Conservation (phyloP, 2,888 invertebrate genomes). For the Drosophila maculinotata region DNA sequence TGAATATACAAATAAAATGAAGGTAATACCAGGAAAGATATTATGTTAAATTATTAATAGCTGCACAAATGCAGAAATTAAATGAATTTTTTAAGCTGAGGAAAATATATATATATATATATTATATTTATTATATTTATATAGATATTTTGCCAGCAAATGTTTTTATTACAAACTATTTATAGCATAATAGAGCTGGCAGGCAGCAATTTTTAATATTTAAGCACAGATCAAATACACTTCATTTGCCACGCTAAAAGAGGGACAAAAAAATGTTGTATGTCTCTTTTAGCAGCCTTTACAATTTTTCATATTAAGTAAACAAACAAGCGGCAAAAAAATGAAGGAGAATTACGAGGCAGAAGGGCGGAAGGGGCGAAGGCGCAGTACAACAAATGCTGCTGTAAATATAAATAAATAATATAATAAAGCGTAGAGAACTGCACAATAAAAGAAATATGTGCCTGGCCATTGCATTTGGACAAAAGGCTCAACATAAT, state of each 20-base stretch:
- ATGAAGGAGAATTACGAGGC: too few relatives aligned
- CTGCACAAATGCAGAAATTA: background rate
- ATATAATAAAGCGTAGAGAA: constrained; percentile 50
- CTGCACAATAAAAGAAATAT: constrained; percentile 51
- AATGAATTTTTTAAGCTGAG: background rate
- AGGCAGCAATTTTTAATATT: constrained; percentile 10
- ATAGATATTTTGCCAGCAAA: too few relatives aligned
- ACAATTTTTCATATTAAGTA: constrained; percentile 14
- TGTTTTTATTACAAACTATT: background rate
- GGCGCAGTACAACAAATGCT: background rate
- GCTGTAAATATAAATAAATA: constrained; percentile 36
- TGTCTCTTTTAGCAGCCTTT: constrained; percentile 10
- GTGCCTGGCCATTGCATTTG: constrained; percentile 56
- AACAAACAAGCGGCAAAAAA: constrained; percentile 5
- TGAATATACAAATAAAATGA: background rate
- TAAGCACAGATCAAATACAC: constrained; percentile 29
- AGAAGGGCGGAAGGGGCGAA: too few relatives aligned
- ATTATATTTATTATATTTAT: too few relatives aligned
- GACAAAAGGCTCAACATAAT: constrained; percentile 64
- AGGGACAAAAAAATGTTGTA: constrained; percentile 4
- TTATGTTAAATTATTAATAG: too few relatives aligned
- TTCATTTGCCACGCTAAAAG: constrained; percentile 11
- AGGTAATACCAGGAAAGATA: too few relatives aligned
- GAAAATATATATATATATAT: background rate
- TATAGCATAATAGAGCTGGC: background rate